Base-by-base conservation (phyloP, 1,140 invertebrate species). In the Leucophenga varia region DNA sequence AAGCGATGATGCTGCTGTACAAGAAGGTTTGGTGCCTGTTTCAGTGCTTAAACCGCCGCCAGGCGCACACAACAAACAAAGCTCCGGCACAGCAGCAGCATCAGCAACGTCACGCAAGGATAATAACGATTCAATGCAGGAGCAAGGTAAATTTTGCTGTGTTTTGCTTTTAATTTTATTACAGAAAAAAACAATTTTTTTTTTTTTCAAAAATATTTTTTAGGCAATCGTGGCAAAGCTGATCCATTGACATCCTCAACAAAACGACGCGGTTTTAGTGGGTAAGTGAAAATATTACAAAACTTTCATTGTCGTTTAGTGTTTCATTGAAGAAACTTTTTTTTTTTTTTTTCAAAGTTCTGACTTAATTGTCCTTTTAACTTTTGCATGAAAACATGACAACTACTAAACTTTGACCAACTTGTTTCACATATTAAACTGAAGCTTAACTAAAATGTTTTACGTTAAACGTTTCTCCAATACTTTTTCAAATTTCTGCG, bases 11-110 rank as follows among this genome's bases (percentile, higher is more conserved):
- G 70, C 76, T 3, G 81, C 80, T 18, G 83, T 86, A 9, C 80
- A 82, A 16, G 89, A 93, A 64, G 92, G 93, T 13, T 80, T 93
- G 12, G 91, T 95, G 18, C 92, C 92, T 3, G 81, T 87, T 2
- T 80, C 85, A 46, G 85, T 88, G 43, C 85, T 95, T 28, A 93
- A 93, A 75, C 80, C 78, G 40, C 89, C 90, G 58, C 89, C 88
- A 17, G 60, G 67, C 49, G 82, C 84, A 2, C 63, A 71, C 55
- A 75, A 71, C 55, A 75, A 69, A 44, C 56, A 54, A 42, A 51
- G 42, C 41, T 36, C n/a, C n/a, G 59, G 52, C 47, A 57, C 61
- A 28, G 47, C 52, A 5, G 35, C 39, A 8, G 13, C 44, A 37
- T 45, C 48, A 51, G n/a, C 54, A 46, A 43, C 49, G 18, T 42